A percentile compares a stretch with the other conserved stretches of the same genome.
Conservation (phyloP, 64 coral and sea anemone species). For the Orbicella faveolata region DNA sequence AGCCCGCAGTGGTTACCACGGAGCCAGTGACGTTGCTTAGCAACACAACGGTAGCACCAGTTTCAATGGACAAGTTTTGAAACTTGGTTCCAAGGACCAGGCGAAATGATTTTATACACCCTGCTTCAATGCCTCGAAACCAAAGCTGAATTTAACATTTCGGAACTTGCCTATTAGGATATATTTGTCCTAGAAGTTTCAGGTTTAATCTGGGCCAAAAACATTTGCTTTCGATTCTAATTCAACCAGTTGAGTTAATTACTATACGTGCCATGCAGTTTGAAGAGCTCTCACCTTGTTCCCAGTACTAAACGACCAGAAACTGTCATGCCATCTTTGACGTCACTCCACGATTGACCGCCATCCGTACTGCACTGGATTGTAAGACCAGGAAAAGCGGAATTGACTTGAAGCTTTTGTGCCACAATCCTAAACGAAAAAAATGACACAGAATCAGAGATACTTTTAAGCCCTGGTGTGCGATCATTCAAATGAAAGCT, state of each 20-base stretch:
- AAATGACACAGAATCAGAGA: neutral
- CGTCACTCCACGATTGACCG: conserved; percentile 84
- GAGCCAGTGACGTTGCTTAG: neutral
- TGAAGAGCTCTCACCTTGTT: conserved; percentile 44
- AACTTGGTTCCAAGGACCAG: neutral
- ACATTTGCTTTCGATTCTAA: neutral
- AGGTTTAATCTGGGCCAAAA: neutral
- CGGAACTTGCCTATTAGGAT: too few relatives aligned
- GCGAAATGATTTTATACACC: too few relatives aligned
- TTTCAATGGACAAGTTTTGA: neutral
- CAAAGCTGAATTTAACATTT: too few relatives aligned
- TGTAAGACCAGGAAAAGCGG: conserved; percentile 70
- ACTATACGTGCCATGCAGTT: neutral
- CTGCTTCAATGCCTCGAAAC: too few relatives aligned
- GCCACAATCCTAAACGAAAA: conserved; percentile 34
- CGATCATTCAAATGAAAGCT: too few relatives aligned
- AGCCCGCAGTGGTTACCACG: neutral
- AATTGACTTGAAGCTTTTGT: conserved; percentile 59
- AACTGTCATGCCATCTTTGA: conserved; percentile 41
- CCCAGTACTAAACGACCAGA: conserved; percentile 61
- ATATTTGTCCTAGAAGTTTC: too few relatives aligned
- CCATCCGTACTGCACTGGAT: conserved; percentile 80
- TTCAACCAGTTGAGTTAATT: too few relatives aligned
- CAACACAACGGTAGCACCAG: neutral
- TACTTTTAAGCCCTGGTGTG: neutral